phyloP scores from a whole-genome alignment of 2,888 invertebrate genomes.

The Nomada ferruginata region DNA sequence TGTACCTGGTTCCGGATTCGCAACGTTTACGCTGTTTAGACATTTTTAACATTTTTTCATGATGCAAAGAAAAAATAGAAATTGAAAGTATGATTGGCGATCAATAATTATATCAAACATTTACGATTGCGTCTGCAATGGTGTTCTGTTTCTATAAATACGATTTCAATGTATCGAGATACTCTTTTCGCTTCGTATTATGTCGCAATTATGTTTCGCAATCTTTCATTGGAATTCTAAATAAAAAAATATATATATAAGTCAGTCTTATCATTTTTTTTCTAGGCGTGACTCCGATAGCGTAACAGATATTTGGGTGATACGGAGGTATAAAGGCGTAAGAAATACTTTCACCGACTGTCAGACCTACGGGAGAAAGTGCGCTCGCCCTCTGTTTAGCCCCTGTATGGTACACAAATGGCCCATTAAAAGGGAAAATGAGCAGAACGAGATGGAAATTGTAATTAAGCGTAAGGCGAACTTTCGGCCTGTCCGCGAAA shows the following conservation, averaged over 20 bases:
- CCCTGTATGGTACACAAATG: constrained; percentile 61
- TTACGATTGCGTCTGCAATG: neutral
- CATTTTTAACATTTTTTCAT: no score
- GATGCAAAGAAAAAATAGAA: no score
- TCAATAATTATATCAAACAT: neutral
- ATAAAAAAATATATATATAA: neutral
- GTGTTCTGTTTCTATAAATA: neutral
- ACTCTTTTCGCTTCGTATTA: neutral
- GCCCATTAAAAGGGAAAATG: constrained; percentile 42
- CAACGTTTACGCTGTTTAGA: no score
- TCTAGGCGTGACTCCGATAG: constrained; percentile 43
- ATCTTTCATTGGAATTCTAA: neutral
- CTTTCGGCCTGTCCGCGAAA: neutral
- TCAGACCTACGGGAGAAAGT: constrained; percentile 66
- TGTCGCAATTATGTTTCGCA: neutral
- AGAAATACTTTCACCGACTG: constrained; percentile 74
- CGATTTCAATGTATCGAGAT: no score
- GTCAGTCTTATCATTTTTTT: constrained; percentile 45
- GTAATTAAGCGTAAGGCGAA: constrained; percentile 17
- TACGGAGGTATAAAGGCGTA: constrained; percentile 49
- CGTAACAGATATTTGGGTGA: constrained; percentile 64
- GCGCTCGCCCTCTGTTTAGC: constrained; percentile 60
- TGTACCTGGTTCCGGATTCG: no score
- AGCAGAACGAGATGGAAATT: constrained; percentile 24
- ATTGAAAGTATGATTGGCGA: no score